Base-by-base conservation (phyloP, 2,888 invertebrate genomes). In the Temnothorax unifasciatus region DNA sequence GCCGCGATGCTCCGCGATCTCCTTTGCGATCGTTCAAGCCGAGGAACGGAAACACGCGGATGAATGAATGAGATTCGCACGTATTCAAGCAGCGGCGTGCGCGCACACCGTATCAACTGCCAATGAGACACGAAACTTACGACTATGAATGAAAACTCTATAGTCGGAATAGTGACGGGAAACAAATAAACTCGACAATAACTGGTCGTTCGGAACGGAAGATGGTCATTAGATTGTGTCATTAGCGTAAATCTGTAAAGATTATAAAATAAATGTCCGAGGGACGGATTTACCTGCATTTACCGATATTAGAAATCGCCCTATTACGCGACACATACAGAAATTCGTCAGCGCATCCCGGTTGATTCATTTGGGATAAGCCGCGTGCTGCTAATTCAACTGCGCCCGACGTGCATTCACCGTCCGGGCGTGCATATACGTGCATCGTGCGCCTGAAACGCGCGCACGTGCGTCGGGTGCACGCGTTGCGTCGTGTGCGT, bases 381-480 rank as follows among this genome's bases (percentile, higher is more conserved):
- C 81, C 61, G 52, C 76, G 81, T 41, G 77, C 82, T 69, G 86
- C 64, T 86, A 87, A 87, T 87, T 86, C 86, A 64, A 82, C 68
- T 18, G 59, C 73, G 54, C 79, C 79, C 83, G 79, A 83, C 74
- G 71, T 54, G 86, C 86, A 74, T 81, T 86, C 83, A 82, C 71
- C 83, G 73, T 29, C 34, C 21, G 44, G 21, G 54, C 54, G 69
- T 57, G 82, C 34, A 77, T 63, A 34, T 59, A 68, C 59, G 52
- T 34, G 41, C n/a, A 75, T 15, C n/a, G 77, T 59, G 61, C 25
- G 64, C 64, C 61, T 50, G 79, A 76, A 66, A 82, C 84, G 76
- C 77, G 66, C 75, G 85, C 87, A 87, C 88, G 88, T 84, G 87
- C 85, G 87, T 85, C 85, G 81, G 21, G 25, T 44, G 77, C 57